Percentiles rank a stretch among this genome's conserved stretches.
Conservation (phyloP, 2,888 invertebrate genomes). For the Margaritifera margaritifera region DNA sequence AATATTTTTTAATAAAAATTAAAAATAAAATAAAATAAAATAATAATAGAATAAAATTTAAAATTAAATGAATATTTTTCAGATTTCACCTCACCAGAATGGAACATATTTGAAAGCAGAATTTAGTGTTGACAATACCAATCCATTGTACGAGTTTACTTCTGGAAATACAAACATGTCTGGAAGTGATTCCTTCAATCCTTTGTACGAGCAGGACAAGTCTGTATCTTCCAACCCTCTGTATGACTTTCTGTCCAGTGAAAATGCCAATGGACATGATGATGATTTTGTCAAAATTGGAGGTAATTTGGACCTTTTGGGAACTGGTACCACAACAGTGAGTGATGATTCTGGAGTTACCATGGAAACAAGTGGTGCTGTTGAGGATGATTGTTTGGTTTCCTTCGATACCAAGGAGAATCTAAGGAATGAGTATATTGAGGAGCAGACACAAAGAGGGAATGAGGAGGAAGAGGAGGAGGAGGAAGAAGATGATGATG, state of each 20-base stretch:
- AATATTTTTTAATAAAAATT: too few relatives aligned
- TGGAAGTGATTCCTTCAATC: conserved; percentile 22
- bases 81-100: conserved; percentile 8
- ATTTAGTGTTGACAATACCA: conserved; percentile 20
- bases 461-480: conserved; percentile 10
- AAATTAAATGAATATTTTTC: neutral
- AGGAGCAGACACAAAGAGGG: conserved; percentile 6
- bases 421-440: conserved; percentile 1
- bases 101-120: conserved; percentile 3
- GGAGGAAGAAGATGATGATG: conserved; percentile 4
- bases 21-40: too few relatives aligned
- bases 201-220: conserved; percentile 31
- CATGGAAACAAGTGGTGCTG: conserved; percentile 24
- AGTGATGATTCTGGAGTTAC: conserved; percentile 44
- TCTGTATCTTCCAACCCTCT: conserved; percentile 38
- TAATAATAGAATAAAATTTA: too few relatives aligned
- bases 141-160: conserved; percentile 50
- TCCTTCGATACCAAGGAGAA: conserved; percentile 7
- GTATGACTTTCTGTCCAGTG: conserved; percentile 45
- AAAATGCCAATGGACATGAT: conserved; percentile 33
- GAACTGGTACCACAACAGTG: conserved; percentile 15
- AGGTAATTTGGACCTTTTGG: conserved; percentile 34
- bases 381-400: conserved; percentile 11
- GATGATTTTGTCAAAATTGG: conserved; percentile 29
- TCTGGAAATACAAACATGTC: too few relatives aligned